Evolutionary conservation across 2,888 invertebrate species (phyloP).

Genomic region (Globia sparganii): DNA sequence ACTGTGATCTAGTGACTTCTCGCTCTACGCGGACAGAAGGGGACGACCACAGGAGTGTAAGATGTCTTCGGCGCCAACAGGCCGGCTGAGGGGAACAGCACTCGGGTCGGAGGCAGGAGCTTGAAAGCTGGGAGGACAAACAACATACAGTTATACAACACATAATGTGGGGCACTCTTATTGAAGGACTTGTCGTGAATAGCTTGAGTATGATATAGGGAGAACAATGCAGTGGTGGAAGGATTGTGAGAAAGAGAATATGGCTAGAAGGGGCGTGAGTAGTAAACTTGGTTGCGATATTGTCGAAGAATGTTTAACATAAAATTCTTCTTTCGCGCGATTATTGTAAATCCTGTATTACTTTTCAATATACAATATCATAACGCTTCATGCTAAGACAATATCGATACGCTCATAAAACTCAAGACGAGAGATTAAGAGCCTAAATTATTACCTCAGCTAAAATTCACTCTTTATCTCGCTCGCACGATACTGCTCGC

Average conservation of each 20-base stretch:
- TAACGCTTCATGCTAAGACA: background rate
- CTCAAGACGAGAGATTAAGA: background rate
- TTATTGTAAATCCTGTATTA: background rate
- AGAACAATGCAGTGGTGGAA: background rate
- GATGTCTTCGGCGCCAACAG: constrained; percentile 29
- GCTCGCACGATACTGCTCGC: too few relatives aligned
- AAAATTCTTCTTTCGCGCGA: background rate
- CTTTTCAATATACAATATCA: background rate
- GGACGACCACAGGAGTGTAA: constrained; percentile 24
- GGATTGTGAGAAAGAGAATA: background rate
- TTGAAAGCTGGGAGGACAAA: constrained; percentile 51
- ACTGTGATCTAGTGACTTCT: constrained; percentile 45
- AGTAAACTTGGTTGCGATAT: background rate
- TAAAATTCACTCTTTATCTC: too few relatives aligned
- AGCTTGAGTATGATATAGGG: too few relatives aligned
- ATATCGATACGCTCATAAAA: background rate
- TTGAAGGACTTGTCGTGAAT: too few relatives aligned
- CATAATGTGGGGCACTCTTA: too few relatives aligned
- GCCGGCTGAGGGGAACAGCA: constrained; percentile 33
- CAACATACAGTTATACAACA: constrained; percentile 45
- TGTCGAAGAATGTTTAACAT: too few relatives aligned
- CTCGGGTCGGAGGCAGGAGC: constrained; percentile 15
- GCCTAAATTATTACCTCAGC: too few relatives aligned
- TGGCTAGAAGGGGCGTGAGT: background rate
- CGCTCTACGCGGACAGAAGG: constrained; percentile 54